These are phyloP conservation scores for Nyctalus aviator DNA, from an alignment of 2,797 vertebrate species.

Conservation along the genomic window DNA sequence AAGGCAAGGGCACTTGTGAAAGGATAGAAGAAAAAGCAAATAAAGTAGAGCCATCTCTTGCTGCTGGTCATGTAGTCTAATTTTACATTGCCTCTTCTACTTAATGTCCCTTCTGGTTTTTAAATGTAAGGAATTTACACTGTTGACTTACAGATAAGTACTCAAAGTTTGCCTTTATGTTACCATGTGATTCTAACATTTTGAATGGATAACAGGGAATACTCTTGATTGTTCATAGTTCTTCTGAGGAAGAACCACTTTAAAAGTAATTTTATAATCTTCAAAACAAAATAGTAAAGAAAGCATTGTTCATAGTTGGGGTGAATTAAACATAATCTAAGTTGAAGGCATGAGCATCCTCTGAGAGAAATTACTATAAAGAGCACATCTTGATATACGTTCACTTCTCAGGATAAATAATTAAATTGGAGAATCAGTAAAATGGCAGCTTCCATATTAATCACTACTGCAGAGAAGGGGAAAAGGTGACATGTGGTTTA, in stretches of 20 bases:
- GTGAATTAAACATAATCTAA: slow-evolving; percentile 61
- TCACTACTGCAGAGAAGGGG: slow-evolving; percentile 57
- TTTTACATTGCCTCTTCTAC: slow-evolving; percentile 24
- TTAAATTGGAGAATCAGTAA: slow-evolving; percentile 63
- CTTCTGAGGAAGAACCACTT: slow-evolving; percentile 31
- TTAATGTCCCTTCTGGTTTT: slow-evolving; percentile 39
- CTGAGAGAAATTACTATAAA: slow-evolving; percentile 59
- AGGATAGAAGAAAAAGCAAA: slow-evolving; percentile 3
- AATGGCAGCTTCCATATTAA: slow-evolving; percentile 73
- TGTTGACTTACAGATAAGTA: slow-evolving; percentile 49
- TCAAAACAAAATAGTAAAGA: slow-evolving; percentile 23
- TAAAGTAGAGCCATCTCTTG: neutral
- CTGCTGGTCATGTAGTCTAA: slow-evolving; percentile 16
- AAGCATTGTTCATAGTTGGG: neutral
- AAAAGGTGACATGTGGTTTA: slow-evolving; percentile 66
- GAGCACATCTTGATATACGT: slow-evolving; percentile 28
- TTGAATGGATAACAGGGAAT: slow-evolving; percentile 26
- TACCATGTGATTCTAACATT: neutral
- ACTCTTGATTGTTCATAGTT: slow-evolving; percentile 4
- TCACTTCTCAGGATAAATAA: slow-evolving; percentile 71
- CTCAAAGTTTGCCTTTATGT: slow-evolving; percentile 20
- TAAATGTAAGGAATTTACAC: neutral
- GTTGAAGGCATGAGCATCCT: slow-evolving; percentile 10
- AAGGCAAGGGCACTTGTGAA: slow-evolving; percentile 61
- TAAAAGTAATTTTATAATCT: slow-evolving; percentile 60